Base-by-base conservation (phyloP, 2,888 invertebrate genomes). In the Chaitophorus viminalis region DNA sequence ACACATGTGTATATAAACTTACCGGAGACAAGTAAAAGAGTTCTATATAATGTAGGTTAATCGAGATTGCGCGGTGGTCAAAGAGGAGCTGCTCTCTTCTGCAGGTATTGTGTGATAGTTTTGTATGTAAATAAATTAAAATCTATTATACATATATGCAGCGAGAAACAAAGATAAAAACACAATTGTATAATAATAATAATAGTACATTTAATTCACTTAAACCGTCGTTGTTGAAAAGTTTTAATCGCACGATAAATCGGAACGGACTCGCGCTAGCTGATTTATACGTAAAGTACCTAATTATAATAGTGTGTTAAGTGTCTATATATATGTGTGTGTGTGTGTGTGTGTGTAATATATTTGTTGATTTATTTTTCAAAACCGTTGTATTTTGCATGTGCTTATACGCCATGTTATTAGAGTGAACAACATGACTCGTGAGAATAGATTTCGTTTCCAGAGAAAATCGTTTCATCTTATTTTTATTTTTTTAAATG, bases 261-360 rank as follows among this genome's bases (percentile, higher is more conserved):
- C 60, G 4, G 33, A 60, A 33, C 54, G 60, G 31, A 65, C 36
- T 65, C 60, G 11, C 65, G 18, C 21, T 3, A 39, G 29, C 29
- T 81, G 39, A 82, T 82, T 70, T 82, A 82, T 70, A 31, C 33
- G 46, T 25, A 46, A 70, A 70, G 31, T 31, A n/a, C n/a, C n/a
- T n/a, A 68, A 82, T 70, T 82, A 46, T 70, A 46, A 29, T 29
- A n/a, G n/a, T 65, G 25, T 65, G 25, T 65, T 18, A 52, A 52
- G 6, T 36, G n/a, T n/a, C n/a, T n/a, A n/a, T n/a, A n/a, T n/a
- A n/a, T 36, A 6, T 36, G 36, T 36, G 36, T 46, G 46, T 46
- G 2, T 14, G 14, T 3, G 21, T 4, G 60, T 6, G 60, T 25
- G 60, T 60, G 68, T 29, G 14, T 68, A 29, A 29, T 68, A 8